phyloP scores from a whole-genome alignment of 2,113 vertebrate species.

The Cromileptes altivelis region DNA sequence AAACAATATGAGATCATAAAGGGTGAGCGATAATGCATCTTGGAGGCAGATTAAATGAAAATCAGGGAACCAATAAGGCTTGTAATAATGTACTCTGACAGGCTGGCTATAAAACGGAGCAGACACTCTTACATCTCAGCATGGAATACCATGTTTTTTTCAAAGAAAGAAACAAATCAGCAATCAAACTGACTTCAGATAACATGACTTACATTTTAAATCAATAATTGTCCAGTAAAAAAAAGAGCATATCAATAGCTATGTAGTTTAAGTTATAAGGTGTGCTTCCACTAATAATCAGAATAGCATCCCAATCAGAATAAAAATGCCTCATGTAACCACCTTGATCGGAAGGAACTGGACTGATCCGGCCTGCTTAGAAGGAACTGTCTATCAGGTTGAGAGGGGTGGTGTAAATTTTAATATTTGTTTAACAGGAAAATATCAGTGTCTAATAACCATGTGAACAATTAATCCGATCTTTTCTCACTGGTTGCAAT shows the following conservation, averaged over 20 bases:
- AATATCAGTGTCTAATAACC: no score
- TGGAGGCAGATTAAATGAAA: slow-evolving; percentile 86
- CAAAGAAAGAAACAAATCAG: slow-evolving; percentile 33
- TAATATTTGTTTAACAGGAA: no score
- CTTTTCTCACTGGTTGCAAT: no score
- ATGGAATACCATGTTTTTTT: slow-evolving; percentile 37
- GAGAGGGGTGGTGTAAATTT: no score
- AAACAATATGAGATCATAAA: slow-evolving; percentile 89
- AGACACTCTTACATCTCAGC: slow-evolving; percentile 60
- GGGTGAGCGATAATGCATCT: slow-evolving; percentile 84
- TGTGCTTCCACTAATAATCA: no score
- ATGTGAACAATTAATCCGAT: no score
- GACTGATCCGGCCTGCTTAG: no score
- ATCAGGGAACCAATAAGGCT: slow-evolving; percentile 88
- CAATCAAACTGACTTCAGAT: slow-evolving; percentile 13
- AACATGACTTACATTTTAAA: slow-evolving; percentile 15
- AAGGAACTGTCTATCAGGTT: no score
- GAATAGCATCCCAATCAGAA: no score
- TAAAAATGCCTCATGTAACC: no score
- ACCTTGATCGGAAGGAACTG: no score
- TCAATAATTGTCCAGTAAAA: not conserved
- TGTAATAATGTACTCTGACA: slow-evolving; percentile 85
- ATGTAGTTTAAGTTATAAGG: not conserved
- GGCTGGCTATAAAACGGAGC: slow-evolving; percentile 73
- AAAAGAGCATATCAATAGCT: not conserved